Conservation (phyloP, 2,797 vertebrate species). For the Chelmon rostratus region DNA sequence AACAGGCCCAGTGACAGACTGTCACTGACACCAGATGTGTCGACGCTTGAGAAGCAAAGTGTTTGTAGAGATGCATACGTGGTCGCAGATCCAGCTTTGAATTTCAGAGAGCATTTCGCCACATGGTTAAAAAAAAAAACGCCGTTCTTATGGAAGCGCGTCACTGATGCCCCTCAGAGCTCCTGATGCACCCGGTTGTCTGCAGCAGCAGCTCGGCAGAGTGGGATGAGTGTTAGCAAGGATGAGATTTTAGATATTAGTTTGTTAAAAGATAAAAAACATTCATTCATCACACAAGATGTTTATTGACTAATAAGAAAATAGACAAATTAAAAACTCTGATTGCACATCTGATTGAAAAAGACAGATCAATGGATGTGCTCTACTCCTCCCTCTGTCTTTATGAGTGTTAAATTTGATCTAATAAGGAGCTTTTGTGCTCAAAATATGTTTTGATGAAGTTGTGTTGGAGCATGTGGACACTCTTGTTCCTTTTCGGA, state of each 20-base stretch:
- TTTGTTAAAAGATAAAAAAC: no score
- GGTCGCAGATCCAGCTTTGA: slow-evolving; percentile 11
- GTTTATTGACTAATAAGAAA: not conserved
- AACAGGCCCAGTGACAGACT: slow-evolving; percentile 24
- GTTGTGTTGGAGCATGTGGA: not conserved
- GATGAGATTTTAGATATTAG: not conserved
- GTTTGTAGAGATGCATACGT: slow-evolving; percentile 21
- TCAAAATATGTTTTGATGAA: not conserved
- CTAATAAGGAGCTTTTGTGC: not conserved
- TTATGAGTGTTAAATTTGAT: not conserved
- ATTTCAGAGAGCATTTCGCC: slow-evolving; percentile 31
- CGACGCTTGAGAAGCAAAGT: slow-evolving; percentile 38
- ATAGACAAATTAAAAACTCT: not conserved
- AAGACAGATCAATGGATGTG: not conserved
- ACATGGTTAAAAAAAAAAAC: slow-evolving; percentile 36
- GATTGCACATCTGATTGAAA: no score
- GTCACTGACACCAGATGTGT: slow-evolving; percentile 46
- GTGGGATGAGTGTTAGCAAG: not conserved
- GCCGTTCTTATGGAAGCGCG: slow-evolving; percentile 15
- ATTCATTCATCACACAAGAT: no score
- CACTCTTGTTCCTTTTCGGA: not conserved
- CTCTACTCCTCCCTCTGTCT: not conserved
- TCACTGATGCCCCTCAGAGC: not conserved
- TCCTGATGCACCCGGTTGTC: no score
- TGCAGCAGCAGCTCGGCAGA: no score